A percentile compares a stretch with the other conserved stretches of the same genome.
These are phyloP conservation scores for Potorous gilbertii DNA, from an alignment of 2,797 vertebrate genomes.

Conservation along the genomic window DNA sequence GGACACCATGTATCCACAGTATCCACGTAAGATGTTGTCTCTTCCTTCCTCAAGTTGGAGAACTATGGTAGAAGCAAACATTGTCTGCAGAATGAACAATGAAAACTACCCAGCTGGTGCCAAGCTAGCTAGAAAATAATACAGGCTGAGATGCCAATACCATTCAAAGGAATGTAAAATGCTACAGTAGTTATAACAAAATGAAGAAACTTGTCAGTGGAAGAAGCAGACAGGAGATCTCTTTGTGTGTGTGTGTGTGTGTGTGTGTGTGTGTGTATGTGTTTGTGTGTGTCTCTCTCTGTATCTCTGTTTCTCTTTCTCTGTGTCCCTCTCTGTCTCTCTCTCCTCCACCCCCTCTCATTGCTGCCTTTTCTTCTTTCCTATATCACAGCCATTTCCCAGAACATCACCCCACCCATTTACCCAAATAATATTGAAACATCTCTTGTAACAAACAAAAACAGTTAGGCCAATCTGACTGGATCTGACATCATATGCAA, in stretches of 20 bases:
- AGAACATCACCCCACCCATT: not conserved
- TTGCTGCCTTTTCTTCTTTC: not conserved
- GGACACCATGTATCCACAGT: not conserved
- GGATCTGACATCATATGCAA: not conserved
- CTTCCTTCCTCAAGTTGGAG: conserved; percentile 38
- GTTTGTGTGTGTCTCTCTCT: not conserved
- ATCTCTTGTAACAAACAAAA: not conserved
- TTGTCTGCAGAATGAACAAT: not conserved
- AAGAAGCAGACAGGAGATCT: conserved; percentile 17
- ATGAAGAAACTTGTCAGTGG: conserved; percentile 2
- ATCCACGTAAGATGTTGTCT: no score
- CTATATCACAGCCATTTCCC: not conserved
- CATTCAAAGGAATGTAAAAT: conserved; percentile 22
- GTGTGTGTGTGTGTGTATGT: no score
- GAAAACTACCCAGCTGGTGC: not conserved
- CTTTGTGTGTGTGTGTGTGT: no score
- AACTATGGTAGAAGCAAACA: not conserved
- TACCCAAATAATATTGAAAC: not conserved
- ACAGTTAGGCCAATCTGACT: not conserved
- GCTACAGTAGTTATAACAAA: not conserved
- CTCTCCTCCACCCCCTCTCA: no score
- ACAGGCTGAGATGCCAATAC: not conserved
- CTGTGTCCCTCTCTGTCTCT: no score
- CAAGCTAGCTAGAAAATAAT: conserved; percentile 10
- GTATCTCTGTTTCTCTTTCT: not conserved